Conservation (phyloP, 2,797 vertebrate genomes). For the Morus bassanus region DNA sequence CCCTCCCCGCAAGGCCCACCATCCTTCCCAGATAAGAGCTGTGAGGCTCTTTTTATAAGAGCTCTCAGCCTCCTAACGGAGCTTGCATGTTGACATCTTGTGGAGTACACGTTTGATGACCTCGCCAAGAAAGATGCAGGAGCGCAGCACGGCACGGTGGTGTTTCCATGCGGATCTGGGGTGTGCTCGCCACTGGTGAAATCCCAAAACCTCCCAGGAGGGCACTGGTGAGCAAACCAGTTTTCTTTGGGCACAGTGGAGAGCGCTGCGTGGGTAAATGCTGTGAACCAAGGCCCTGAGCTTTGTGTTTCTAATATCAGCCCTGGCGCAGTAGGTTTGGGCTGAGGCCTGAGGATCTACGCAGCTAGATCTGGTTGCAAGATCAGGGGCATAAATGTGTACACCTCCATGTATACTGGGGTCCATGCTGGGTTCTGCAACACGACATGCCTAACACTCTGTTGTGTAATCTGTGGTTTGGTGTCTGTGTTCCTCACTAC, state of each 20-base stretch:
- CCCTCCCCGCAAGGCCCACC: background rate
- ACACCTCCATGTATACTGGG: background rate
- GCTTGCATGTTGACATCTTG: background rate
- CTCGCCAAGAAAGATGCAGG: conserved; percentile 54
- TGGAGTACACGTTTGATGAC: conserved; percentile 55
- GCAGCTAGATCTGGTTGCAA: background rate
- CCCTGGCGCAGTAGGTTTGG: background rate
- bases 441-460: conserved; percentile 51
- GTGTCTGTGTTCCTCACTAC: conserved; percentile 68
- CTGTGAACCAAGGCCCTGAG: background rate
- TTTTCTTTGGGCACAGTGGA: background rate
- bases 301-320: background rate
- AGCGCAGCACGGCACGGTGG: background rate
- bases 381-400: background rate
- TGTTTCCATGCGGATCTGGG: background rate
- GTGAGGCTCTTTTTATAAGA: background rate
- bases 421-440: conserved; percentile 42
- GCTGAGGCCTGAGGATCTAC: background rate
- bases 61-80: background rate
- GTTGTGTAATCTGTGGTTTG: conserved; percentile 63
- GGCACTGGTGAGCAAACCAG: background rate
- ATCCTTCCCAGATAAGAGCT: background rate
- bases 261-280: background rate
- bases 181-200: background rate
- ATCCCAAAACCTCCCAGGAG: background rate